phyloP scores from a whole-genome alignment of 2,797 vertebrate genomes.

The Channa striata region DNA sequence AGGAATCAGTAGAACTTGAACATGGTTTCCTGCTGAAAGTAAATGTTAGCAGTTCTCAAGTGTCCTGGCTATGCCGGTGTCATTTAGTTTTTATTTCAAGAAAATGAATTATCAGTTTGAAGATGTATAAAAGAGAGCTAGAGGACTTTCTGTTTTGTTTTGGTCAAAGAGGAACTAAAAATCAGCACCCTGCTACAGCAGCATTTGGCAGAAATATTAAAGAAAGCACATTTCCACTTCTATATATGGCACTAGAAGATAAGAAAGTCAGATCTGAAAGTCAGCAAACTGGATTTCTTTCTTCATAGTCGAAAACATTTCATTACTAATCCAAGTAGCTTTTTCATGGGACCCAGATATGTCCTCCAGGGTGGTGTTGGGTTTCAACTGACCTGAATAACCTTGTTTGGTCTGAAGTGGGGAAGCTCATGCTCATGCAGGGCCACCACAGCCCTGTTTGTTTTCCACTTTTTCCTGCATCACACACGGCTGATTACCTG shows the following conservation, averaged over 20 bases:
- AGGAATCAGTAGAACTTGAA: constrained; percentile 59
- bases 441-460: too few relatives aligned
- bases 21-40: constrained; percentile 28
- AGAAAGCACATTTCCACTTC: neutral
- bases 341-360: too few relatives aligned
- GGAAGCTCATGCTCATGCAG: too few relatives aligned
- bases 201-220: neutral
- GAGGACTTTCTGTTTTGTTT: constrained; percentile 23
- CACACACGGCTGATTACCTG: too few relatives aligned
- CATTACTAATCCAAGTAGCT: too few relatives aligned
- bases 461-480: too few relatives aligned
- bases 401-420: too few relatives aligned
- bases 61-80: neutral
- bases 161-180: constrained; percentile 9
- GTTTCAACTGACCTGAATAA: too few relatives aligned
- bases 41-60: constrained; percentile 38
- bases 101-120: constrained; percentile 1
- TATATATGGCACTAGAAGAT: neutral
- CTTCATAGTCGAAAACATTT: too few relatives aligned
- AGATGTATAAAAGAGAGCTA: neutral
- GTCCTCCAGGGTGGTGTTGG: too few relatives aligned
- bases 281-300: too few relatives aligned
- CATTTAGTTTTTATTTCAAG: neutral
- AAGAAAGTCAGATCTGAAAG: too few relatives aligned
- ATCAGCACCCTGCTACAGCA: neutral